Evolutionary conservation across 2,888 invertebrate species (phyloP), one percentile per base, ranked within the genome.

Genomic region (Machimus atricapillus): DNA sequence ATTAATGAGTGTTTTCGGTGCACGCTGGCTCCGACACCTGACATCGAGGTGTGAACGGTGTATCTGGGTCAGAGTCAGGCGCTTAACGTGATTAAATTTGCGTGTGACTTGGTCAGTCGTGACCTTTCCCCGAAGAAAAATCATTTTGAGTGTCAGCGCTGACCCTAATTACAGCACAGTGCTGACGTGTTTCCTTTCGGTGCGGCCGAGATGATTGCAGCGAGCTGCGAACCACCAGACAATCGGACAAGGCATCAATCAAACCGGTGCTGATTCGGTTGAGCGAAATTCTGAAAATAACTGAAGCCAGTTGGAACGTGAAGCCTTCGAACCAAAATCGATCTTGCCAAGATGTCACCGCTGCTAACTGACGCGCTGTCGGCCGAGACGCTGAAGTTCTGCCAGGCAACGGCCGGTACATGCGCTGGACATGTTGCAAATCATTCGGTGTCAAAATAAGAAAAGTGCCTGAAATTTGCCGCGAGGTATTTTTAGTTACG

Each of bases 381-480:
- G 27, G 37, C 27, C n/a, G 14, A 79, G 27, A 79, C 12, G 79
- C 19, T 52, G n/a, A 58, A 52, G 46, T 4, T 9, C 58, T 82
- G 27, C 23, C 31, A n/a, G n/a, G 23, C 19, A 14, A 27, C n/a
- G 31, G 31, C 52, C 40, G 43, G 40, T 27, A 76, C 76, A 76
- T 31, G 16, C 76, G 16, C 76, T 74, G 82, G 74, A 85, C 74
- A 46, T 74, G 73, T 83, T 83, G 85, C 85, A 85, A 85, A 85
- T 73, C 83, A 73, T 85, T 74, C 56, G 27, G 58, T 46, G 85
- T 85, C 85, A 73, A 85, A 85, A 74, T 74, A 85, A 82, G 56
- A 40, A 82, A 82, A 82, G 37, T 31, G 46, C n/a, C 56, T 23
- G 37, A 34, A 23, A 82, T 82, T 40, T 37, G 31, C 31, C 52